These are phyloP conservation scores for Chrysomallon squamiferum DNA, from an alignment of 1,140 invertebrate species.

Conservation along the genomic window DNA sequence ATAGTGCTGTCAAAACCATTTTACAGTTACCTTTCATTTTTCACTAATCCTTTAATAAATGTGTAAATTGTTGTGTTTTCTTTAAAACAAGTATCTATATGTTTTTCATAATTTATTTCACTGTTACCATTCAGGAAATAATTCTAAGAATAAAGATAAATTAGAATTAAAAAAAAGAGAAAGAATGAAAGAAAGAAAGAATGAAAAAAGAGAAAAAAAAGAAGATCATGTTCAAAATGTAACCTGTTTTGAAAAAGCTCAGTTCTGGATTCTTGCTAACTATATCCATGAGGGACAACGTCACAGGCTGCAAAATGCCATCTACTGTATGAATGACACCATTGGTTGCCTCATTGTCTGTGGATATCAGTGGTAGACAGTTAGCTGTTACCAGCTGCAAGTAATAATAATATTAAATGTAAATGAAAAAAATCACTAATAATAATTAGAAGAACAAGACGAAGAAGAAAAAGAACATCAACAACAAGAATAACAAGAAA, in stretches of 20 bases:
- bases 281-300: constrained; percentile 63
- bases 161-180: too few species aligned
- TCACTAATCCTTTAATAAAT: too few species aligned
- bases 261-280: constrained; percentile 65
- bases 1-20: neutral
- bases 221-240: too few species aligned
- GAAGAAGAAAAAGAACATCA: too few species aligned
- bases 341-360: constrained; percentile 69
- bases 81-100: too few species aligned
- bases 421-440: neutral
- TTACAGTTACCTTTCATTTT: neutral
- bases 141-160: too few species aligned
- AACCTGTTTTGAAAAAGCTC: constrained; percentile 65
- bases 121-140: too few species aligned
- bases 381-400: constrained; percentile 68
- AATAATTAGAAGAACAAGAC: too few species aligned
- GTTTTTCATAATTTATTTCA: too few species aligned
- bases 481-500: neutral
- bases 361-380: constrained; percentile 69
- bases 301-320: constrained; percentile 64
- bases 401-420: neutral
- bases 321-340: constrained; percentile 69
- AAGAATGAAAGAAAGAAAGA: too few species aligned
- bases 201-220: too few species aligned
- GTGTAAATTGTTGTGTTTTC: too few species aligned